phyloP scores from a whole-genome alignment of 2,113 vertebrate species.

The Paralichthys olivaceus region DNA sequence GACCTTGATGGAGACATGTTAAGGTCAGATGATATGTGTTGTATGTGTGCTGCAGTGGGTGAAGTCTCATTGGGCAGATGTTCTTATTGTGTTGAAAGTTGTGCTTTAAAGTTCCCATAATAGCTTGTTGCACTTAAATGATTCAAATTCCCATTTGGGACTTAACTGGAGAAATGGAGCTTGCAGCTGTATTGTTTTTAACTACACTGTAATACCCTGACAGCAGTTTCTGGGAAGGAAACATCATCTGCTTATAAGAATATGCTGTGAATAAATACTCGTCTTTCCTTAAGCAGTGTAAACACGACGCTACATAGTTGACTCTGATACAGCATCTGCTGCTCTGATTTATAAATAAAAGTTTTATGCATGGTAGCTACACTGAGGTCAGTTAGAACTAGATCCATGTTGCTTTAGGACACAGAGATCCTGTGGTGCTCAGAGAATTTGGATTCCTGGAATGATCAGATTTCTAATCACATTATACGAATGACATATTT shows the following conservation, averaged over 20 bases:
- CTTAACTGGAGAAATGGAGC: slow-evolving; percentile 5
- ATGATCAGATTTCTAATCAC: neutral
- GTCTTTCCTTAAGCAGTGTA: slow-evolving; percentile 3
- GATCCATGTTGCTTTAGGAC: neutral
- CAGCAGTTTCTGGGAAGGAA: slow-evolving; percentile 17
- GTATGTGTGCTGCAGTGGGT: neutral
- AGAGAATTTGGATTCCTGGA: neutral
- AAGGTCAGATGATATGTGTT: neutral
- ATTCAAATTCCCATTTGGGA: slow-evolving; percentile 20
- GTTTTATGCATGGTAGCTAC: neutral
- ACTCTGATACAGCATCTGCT: slow-evolving; percentile 6
- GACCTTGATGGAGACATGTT: neutral
- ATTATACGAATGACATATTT: slow-evolving; percentile 1
- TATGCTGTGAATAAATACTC: neutral
- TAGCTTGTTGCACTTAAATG: neutral
- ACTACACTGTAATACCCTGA: slow-evolving; percentile 8
- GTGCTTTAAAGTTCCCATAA: slow-evolving; percentile 10
- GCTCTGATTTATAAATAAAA: neutral
- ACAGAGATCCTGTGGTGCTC: neutral
- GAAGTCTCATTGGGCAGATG: too few species aligned
- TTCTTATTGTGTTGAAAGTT: slow-evolving; percentile 18
- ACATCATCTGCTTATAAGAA: neutral
- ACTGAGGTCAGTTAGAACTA: neutral
- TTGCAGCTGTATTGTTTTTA: slow-evolving; percentile 13
- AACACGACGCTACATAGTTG: slow-evolving; percentile 9